Percentiles rank a stretch among this genome's conserved stretches.
These are phyloP conservation scores for Ramphastos sulfuratus DNA, from an alignment of 2,113 vertebrate genomes.

Conservation along the genomic window DNA sequence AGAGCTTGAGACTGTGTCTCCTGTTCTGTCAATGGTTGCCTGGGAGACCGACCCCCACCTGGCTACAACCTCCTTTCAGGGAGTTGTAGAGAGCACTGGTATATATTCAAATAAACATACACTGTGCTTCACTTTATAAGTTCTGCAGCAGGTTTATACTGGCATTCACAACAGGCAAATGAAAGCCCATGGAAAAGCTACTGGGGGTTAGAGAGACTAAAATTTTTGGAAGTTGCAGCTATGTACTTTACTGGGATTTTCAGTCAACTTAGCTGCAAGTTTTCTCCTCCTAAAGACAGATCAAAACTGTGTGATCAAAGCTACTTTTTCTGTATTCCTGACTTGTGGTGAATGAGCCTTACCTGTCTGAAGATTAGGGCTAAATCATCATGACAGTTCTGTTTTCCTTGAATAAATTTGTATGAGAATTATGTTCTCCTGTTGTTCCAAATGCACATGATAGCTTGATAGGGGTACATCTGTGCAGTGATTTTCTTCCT, in stretches of 20 bases:
- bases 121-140: not conserved
- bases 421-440: not conserved
- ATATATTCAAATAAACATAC: not conserved
- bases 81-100: not conserved
- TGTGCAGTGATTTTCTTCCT: not conserved
- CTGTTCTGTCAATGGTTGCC: no score
- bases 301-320: not conserved
- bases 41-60: no score
- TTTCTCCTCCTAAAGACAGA: not conserved
- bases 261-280: not conserved
- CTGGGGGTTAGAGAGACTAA: not conserved
- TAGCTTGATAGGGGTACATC: not conserved
- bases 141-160: not conserved
- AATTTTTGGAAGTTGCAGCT: not conserved
- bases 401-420: not conserved
- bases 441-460: not conserved
- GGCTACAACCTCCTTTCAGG: no score
- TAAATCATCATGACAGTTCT: not conserved
- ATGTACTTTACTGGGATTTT: not conserved
- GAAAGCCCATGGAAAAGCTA: not conserved
- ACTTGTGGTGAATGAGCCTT: not conserved
- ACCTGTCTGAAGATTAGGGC: not conserved
- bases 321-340: not conserved
- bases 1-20: no score
- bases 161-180: not conserved